These are phyloP conservation scores for Centroberyx gerrardi DNA, from an alignment of 2,797 vertebrate genomes.

Conservation along the genomic window DNA sequence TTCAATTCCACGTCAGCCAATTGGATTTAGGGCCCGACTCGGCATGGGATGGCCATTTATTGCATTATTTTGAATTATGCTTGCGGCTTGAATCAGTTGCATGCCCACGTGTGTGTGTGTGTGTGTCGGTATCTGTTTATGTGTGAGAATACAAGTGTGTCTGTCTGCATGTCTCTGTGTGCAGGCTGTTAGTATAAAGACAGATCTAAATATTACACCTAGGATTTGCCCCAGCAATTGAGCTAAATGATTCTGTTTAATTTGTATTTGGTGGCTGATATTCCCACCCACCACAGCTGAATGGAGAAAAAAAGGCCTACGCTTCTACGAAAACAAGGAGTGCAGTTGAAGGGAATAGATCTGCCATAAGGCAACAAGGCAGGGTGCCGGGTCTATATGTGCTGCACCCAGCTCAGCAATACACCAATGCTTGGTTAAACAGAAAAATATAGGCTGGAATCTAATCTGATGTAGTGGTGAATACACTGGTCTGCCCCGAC, in stretches of 20 bases:
- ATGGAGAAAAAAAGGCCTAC: background rate
- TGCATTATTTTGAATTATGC: slow-evolving; percentile 1
- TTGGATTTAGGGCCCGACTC: slow-evolving; percentile 19
- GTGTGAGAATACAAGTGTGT: background rate
- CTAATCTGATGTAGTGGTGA: background rate
- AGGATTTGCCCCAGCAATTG: background rate
- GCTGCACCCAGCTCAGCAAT: background rate
- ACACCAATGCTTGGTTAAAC: background rate
- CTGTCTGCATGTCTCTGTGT: background rate
- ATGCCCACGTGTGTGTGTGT: background rate
- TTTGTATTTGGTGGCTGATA: background rate
- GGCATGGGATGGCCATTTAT: background rate
- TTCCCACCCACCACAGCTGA: background rate
- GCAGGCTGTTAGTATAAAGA: background rate
- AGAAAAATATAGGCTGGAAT: background rate
- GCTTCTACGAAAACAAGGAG: background rate
- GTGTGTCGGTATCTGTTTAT: background rate
- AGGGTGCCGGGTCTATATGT: background rate
- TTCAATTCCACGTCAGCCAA: slow-evolving; percentile 35
- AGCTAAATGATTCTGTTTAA: too few species aligned
- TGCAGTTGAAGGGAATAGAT: background rate
- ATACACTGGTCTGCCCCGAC: background rate
- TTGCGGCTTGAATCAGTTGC: background rate
- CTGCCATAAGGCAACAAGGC: background rate
- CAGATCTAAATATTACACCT: background rate